Conservation (phyloP, 2,113 vertebrate species). For the Erythrolamprus reginae region DNA sequence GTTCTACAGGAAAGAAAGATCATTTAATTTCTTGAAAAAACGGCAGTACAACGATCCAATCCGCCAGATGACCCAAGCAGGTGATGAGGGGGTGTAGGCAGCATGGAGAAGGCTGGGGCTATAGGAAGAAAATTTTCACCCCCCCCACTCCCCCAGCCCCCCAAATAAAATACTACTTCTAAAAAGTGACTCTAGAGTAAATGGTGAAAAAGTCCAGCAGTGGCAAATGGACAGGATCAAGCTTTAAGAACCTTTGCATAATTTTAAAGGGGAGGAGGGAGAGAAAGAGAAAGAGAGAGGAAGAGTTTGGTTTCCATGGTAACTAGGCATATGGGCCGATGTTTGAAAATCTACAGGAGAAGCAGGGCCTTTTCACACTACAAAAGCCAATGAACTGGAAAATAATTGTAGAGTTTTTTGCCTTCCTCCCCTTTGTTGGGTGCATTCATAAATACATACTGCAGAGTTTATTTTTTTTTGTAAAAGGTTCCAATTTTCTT, state of each 20-base stretch:
- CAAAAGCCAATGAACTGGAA: conserved; percentile 53
- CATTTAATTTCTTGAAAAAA: conserved; percentile 36
- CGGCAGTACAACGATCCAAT: conserved; percentile 41
- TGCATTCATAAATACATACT: conserved; percentile 49
- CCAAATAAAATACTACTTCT: conserved; percentile 32
- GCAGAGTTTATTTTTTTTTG: conserved; percentile 38
- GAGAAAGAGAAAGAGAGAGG: conserved; percentile 37
- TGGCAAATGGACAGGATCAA: conserved; percentile 37
- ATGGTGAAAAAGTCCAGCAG: conserved; percentile 51
- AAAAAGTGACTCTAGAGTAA: conserved; percentile 28
- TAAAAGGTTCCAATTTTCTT: conserved; percentile 39
- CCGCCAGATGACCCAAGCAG: conserved; percentile 44
- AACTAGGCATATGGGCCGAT: conserved; percentile 57
- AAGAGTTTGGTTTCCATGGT: conserved; percentile 65
- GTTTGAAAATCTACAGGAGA: conserved; percentile 56
- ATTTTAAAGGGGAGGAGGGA: conserved; percentile 52
- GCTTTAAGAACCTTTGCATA: conserved; percentile 49
- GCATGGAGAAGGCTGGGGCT: conserved; percentile 13
- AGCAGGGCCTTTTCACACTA: conserved; percentile 57
- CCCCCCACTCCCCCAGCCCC: neutral
- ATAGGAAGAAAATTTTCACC: conserved; percentile 20
- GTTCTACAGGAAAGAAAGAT: conserved; percentile 23
- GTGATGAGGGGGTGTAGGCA: conserved; percentile 30
- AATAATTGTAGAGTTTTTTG: conserved; percentile 50
- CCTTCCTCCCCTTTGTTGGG: conserved; percentile 22